Percentiles rank a stretch among this genome's conserved stretches.
phyloP scores from a whole-genome alignment of 2,797 vertebrate species.

The Tragopan temminckii region DNA sequence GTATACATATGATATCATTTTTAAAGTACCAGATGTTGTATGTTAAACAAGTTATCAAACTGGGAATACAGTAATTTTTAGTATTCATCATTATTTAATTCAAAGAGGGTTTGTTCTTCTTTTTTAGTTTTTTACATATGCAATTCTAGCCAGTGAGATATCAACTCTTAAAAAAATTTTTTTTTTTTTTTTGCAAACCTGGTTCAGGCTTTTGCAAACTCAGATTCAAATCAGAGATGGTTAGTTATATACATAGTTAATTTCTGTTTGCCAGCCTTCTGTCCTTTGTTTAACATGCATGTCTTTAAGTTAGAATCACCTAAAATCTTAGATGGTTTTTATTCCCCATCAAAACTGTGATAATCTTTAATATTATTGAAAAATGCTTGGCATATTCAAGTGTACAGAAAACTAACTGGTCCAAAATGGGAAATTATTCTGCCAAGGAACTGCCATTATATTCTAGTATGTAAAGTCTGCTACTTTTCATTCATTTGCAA shows the following conservation, averaged over 20 bases:
- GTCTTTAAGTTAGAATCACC: background rate
- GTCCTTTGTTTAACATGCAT: background rate
- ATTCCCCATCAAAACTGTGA: background rate
- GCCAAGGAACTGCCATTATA: slow-evolving; percentile 54
- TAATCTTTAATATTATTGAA: slow-evolving; percentile 32
- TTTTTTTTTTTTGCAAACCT: background rate
- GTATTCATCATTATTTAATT: background rate
- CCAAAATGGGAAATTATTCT: slow-evolving; percentile 55
- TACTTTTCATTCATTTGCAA: slow-evolving; percentile 68
- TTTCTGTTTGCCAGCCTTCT: background rate
- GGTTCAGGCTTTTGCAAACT: no score
- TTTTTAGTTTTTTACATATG: background rate
- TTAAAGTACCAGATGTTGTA: background rate
- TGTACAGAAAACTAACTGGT: slow-evolving; percentile 54
- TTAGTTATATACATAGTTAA: background rate
- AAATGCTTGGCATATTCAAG: slow-evolving; percentile 30
- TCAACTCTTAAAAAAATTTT: background rate
- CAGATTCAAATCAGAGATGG: background rate
- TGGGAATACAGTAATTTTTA: background rate
- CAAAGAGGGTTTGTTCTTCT: background rate
- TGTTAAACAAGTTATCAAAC: background rate
- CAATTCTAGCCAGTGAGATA: background rate
- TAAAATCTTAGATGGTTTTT: background rate
- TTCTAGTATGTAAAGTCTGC: slow-evolving; percentile 69
- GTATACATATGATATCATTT: background rate